Evolutionary conservation across 64 coral and sea anemone genomes (phyloP).

Genomic region (Stichodactyla mertensii): DNA sequence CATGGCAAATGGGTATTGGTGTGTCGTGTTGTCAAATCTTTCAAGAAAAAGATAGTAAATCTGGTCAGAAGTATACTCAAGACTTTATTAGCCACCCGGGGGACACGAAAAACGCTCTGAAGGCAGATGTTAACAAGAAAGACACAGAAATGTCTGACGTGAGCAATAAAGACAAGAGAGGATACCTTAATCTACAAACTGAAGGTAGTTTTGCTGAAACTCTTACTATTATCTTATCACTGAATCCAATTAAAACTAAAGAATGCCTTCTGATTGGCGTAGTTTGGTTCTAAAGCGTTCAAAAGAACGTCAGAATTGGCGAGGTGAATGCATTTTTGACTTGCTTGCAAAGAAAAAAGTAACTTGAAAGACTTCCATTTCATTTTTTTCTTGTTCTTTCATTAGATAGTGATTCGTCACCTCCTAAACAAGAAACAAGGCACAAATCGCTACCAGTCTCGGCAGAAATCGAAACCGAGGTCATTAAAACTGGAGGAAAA

Average conservation of each 20-base stretch:
- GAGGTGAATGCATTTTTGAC: no score
- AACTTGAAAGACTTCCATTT: not conserved
- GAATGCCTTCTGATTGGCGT: not conserved
- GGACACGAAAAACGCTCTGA: not conserved
- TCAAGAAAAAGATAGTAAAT: not conserved
- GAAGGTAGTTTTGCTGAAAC: not conserved
- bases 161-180: not conserved
- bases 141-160: not conserved
- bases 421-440: conserved; percentile 5
- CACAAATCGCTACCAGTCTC: not conserved
- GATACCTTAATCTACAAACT: conserved; percentile 5
- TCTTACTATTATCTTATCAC: not conserved
- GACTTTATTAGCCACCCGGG: not conserved
- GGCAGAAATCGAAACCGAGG: not conserved
- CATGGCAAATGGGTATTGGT: conserved; percentile 15
- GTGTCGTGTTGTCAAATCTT: not conserved
- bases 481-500: not conserved
- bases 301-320: no score
- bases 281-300: no score
- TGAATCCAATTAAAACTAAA: not conserved
- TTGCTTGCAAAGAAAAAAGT: no score
- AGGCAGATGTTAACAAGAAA: not conserved
- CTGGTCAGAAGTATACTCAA: not conserved
- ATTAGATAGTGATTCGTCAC: not conserved
- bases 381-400: not conserved